Conservation (phyloP, 2,113 vertebrate genomes). For the Shinisaurus crocodilurus region DNA sequence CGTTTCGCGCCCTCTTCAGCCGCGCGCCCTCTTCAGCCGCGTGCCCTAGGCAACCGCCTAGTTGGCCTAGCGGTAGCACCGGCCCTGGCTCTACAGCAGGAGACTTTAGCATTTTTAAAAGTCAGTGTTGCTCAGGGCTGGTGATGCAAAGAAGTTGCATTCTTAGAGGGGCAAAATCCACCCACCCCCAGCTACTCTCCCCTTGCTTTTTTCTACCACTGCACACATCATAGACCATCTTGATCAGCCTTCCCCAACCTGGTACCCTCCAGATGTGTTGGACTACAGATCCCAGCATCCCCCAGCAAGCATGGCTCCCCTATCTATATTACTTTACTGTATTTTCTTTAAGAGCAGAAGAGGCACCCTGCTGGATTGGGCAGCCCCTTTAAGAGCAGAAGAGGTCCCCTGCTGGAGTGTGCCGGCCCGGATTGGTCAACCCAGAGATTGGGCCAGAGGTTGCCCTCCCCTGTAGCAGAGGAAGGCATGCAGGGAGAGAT, state of each 20-base stretch:
- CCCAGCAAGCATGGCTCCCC: background rate
- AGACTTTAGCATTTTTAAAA: slow-evolving; percentile 22
- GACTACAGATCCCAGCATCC: background rate
- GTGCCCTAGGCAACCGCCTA: no score
- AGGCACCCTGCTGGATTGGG: no score
- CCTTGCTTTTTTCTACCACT: no score
- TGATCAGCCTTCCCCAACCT: background rate
- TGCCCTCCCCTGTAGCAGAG: background rate
- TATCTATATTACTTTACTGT: no score
- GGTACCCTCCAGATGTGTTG: background rate
- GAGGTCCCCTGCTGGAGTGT: no score
- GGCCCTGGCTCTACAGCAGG: no score
- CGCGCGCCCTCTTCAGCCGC: no score
- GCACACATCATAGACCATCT: background rate
- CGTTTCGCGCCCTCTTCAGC: no score
- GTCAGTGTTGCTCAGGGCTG: slow-evolving; percentile 29
- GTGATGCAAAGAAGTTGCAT: background rate
- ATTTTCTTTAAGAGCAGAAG: no score
- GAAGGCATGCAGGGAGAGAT: background rate
- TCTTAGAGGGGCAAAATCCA: background rate
- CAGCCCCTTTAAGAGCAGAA: background rate
- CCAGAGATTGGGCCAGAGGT: background rate
- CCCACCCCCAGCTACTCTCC: no score
- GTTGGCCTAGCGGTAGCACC: no score
- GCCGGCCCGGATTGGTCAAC: no score